These are phyloP conservation scores for Euborellia annulipes DNA, from an alignment of 1,140 invertebrate species.

Conservation along the genomic window DNA sequence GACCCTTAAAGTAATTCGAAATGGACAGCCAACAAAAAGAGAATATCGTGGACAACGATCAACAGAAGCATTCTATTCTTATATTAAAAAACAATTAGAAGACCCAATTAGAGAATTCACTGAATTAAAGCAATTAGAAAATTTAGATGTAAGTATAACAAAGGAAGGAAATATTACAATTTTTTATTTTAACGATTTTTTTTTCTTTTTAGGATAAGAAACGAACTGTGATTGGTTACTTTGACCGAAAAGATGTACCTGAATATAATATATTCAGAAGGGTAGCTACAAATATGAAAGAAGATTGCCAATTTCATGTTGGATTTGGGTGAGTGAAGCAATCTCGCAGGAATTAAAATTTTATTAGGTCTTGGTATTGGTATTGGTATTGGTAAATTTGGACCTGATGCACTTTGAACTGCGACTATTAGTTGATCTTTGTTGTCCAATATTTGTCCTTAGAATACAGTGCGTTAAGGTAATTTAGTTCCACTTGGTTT, in stretches of 20 bases:
- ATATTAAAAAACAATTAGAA: constrained; percentile 64
- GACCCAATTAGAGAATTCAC: constrained; percentile 74
- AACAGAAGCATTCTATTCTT: constrained; percentile 35
- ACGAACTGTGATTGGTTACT: constrained; percentile 85
- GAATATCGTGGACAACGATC: constrained; percentile 48
- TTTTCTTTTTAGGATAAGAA: constrained; percentile 47
- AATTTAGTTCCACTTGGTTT: too few species aligned
- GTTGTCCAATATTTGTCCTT: too few species aligned
- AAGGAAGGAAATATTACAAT: too few species aligned
- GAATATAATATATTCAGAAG: constrained; percentile 65
- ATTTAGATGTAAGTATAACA: constrained; percentile 46
- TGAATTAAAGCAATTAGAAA: constrained; percentile 54
- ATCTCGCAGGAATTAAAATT: too few species aligned
- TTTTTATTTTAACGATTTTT: not conserved
- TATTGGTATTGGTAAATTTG: too few species aligned
- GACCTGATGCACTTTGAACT: too few species aligned
- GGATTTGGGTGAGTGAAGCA: too few species aligned
- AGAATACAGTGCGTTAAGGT: too few species aligned
- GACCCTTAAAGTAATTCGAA: constrained; percentile 88
- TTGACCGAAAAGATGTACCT: constrained; percentile 62
- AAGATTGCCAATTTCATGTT: constrained; percentile 86
- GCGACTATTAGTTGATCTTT: too few species aligned
- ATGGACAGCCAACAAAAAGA: constrained; percentile 82
- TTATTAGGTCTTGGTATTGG: too few species aligned
- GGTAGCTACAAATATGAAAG: constrained; percentile 77